phyloP scores from a whole-genome alignment of 2,113 vertebrate genomes.

The Pseudonaja textilis region DNA sequence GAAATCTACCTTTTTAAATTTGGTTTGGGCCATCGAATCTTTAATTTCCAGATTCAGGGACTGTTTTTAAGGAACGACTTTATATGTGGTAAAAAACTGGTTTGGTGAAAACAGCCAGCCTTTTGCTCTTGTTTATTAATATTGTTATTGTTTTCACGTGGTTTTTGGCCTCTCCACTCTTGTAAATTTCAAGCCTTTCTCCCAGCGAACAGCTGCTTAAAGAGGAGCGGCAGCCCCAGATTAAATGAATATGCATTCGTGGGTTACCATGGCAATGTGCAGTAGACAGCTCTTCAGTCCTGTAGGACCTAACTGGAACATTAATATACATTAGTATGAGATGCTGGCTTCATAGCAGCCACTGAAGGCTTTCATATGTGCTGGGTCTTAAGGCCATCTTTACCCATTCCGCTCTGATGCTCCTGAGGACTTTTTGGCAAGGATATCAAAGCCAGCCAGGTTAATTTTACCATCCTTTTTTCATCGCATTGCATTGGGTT shows the following conservation, averaged over 20 bases:
- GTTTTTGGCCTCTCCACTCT: conserved; percentile 13
- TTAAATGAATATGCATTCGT: conserved; percentile 30
- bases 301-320: neutral
- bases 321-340: conserved; percentile 26
- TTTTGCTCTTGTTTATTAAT: conserved; percentile 5
- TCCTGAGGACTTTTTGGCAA: neutral
- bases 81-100: conserved; percentile 52
- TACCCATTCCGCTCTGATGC: neutral
- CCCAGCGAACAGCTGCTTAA: conserved; percentile 46
- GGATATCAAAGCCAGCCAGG: neutral
- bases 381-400: neutral
- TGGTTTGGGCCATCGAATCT: neutral
- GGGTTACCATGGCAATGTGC: conserved; percentile 27
- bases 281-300: neutral
- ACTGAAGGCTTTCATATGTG: neutral
- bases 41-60: conserved; percentile 42
- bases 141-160: neutral
- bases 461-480: accelerated
- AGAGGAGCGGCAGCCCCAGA: conserved; percentile 37
- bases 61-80: conserved; percentile 28
- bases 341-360: neutral
- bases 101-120: conserved; percentile 51
- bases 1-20: conserved; percentile 25
- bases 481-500: neutral
- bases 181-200: conserved; percentile 49